Conservation (phyloP, 2,113 vertebrate species). For the Ursus arctos region DNA sequence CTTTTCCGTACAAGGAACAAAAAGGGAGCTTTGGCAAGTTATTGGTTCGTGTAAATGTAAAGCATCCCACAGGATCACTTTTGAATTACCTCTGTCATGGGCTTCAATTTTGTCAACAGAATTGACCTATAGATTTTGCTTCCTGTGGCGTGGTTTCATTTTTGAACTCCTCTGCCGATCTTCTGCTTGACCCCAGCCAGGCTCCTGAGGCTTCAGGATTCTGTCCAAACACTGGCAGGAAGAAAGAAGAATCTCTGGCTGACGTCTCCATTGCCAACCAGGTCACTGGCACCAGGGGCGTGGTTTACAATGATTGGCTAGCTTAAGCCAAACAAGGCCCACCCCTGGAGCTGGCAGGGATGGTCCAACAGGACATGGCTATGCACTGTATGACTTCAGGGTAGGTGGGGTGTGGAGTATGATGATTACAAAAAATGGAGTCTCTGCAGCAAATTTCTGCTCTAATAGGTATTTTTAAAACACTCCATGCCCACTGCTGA, state of each 20-base stretch:
- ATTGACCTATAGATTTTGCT: neutral
- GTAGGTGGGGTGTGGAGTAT: neutral
- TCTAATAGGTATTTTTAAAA: neutral
- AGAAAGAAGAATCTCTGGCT: neutral
- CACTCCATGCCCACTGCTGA: neutral
- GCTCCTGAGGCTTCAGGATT: neutral
- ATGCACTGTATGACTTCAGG: accelerated
- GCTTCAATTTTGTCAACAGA: neutral
- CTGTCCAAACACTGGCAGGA: neutral
- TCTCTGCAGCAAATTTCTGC: neutral
- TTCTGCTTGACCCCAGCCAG: neutral
- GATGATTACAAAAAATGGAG: neutral
- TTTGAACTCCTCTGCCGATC: neutral
- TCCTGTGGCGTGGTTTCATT: neutral
- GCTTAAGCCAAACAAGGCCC: neutral
- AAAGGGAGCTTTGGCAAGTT: neutral
- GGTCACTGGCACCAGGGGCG: neutral
- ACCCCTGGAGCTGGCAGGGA: neutral
- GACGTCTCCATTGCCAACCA: neutral
- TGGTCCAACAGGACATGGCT: neutral
- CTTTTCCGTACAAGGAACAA: neutral
- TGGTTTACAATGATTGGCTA: neutral
- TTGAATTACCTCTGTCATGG: neutral
- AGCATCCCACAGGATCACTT: neutral
- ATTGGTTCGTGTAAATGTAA: neutral